These are phyloP conservation scores for Periplaneta americana DNA, from an alignment of 1,140 invertebrate species.

Conservation along the genomic window DNA sequence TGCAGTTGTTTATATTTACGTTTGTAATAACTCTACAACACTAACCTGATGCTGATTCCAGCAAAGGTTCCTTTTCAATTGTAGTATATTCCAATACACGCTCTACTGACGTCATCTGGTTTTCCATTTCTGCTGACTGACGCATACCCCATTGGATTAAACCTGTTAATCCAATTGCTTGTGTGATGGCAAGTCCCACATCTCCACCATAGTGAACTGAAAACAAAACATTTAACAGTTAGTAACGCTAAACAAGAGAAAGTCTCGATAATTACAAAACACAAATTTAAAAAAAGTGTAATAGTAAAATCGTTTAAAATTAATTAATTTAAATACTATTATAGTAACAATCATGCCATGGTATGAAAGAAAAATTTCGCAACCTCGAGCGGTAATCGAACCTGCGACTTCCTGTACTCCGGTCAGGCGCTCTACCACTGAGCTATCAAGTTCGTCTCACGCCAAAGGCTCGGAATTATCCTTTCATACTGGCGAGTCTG, in stretches of 20 bases:
- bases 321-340: too few species aligned
- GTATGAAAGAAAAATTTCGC: too few species aligned
- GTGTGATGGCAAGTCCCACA: conserved; percentile 75
- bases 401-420: too few species aligned
- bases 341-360: too few species aligned
- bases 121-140: conserved; percentile 64
- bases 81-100: conserved; percentile 72
- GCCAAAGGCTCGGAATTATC: too few species aligned
- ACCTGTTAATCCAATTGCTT: conserved; percentile 67
- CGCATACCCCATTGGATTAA: conserved; percentile 81
- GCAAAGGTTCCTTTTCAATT: conserved; percentile 51
- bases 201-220: conserved; percentile 51
- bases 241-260: too few species aligned
- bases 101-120: conserved; percentile 73
- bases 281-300: background rate
- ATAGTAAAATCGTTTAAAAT: too few species aligned
- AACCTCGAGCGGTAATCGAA: too few species aligned
- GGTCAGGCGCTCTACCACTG: too few species aligned
- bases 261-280: background rate
- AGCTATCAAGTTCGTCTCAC: too few species aligned
- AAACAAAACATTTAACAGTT: conserved; percentile 13
- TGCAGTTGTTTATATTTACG: background rate
- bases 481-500: too few species aligned
- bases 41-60: conserved; percentile 27
- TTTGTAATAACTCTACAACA: too few species aligned